phyloP scores from a whole-genome alignment of 1,140 invertebrate genomes.

The Tetramorium alpestre region DNA sequence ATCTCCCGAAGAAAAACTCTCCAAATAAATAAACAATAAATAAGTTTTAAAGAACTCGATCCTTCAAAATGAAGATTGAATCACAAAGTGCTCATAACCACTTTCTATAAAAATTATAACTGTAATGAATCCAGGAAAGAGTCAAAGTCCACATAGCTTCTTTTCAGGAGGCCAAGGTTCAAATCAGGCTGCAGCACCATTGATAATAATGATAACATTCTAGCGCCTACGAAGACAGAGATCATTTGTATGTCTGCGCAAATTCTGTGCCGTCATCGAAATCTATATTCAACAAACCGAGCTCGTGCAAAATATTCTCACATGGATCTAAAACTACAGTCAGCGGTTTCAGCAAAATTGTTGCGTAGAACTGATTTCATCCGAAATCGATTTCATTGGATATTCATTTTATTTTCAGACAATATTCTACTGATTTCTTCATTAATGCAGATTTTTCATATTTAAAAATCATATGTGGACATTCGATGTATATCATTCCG shows the following conservation, averaged over 20 bases:
- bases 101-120: neutral
- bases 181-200: neutral
- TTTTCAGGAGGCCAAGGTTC: neutral
- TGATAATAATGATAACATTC: neutral
- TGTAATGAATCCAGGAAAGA: neutral
- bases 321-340: neutral
- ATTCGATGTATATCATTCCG: neutral
- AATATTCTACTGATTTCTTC: neutral
- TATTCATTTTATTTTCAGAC: neutral
- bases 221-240: neutral
- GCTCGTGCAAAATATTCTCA: neutral
- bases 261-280: neutral
- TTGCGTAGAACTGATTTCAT: neutral
- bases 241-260: neutral
- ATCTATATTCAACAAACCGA: neutral
- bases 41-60: neutral
- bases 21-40: neutral
- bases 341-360: neutral
- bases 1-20: too few relatives aligned
- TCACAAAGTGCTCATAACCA: neutral
- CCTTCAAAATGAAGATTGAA: neutral
- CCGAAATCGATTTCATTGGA: neutral
- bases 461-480: neutral
- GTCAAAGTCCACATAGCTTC: neutral
- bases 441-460: neutral